Evolutionary conservation across 2,797 vertebrate genomes (phyloP).

Genomic region (Pangasius mekongensis): DNA sequence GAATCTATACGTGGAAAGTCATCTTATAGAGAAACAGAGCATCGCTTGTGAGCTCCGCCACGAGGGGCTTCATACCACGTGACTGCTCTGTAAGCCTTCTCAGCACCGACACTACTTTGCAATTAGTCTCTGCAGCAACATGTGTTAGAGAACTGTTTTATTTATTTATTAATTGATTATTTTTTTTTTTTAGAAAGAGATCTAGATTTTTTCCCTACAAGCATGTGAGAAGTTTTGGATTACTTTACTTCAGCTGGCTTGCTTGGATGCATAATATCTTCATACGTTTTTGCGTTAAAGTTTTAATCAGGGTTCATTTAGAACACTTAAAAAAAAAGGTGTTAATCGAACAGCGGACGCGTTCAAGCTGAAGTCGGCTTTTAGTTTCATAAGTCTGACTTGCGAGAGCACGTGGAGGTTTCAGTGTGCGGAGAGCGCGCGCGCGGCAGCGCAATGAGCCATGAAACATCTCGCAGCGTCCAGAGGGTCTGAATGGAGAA

Average conservation of each 20-base stretch:
- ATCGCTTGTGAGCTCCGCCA: conserved; percentile 48
- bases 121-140: neutral
- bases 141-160: neutral
- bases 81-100: conserved; percentile 44
- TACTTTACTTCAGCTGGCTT: neutral
- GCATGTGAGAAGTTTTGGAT: neutral
- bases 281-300: neutral
- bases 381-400: neutral
- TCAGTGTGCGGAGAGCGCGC: neutral
- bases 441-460: conserved; percentile 18
- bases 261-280: neutral
- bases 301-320: neutral
- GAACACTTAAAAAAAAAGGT: neutral
- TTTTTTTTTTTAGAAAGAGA: neutral
- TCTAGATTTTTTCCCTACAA: neutral
- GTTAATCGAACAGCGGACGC: neutral
- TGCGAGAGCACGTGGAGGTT: neutral
- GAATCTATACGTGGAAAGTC: conserved; percentile 25
- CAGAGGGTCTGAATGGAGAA: neutral
- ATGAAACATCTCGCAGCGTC: conserved; percentile 12
- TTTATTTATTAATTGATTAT: no score
- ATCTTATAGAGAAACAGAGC: conserved; percentile 53
- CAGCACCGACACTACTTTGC: conserved; percentile 15
- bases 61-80: conserved; percentile 52
- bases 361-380: neutral